These are phyloP conservation scores for Ascaphus truei DNA, from an alignment of 2,113 vertebrate species.

Conservation along the genomic window DNA sequence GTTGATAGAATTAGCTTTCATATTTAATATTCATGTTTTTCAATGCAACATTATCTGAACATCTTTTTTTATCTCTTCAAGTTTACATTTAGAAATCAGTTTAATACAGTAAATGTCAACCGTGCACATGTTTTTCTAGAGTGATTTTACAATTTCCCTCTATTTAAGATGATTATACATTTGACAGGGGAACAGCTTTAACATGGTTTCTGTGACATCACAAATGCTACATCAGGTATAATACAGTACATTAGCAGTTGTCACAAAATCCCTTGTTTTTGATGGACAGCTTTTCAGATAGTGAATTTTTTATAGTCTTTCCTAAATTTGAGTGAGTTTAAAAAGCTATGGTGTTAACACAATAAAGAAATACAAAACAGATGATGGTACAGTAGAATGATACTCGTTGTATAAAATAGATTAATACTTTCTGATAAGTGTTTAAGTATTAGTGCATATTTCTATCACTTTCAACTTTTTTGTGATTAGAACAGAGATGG, in stretches of 20 bases:
- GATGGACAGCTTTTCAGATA: not conserved
- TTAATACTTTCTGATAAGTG: too few species aligned
- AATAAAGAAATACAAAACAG: too few species aligned
- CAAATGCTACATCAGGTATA: conserved; percentile 13
- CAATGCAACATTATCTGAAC: not conserved
- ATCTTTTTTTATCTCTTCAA: conserved; percentile 8
- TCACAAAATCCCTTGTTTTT: conserved; percentile 20
- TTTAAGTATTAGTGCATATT: too few species aligned
- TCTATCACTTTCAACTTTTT: too few species aligned
- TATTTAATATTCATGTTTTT: conserved; percentile 4
- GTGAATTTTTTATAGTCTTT: too few species aligned
- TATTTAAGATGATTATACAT: conserved; percentile 30
- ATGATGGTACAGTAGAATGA: too few species aligned
- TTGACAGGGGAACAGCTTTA: conserved; percentile 24
- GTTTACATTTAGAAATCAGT: not conserved
- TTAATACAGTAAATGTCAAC: conserved; percentile 10
- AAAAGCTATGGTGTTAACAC: too few species aligned
- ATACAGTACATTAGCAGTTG: conserved; percentile 22
- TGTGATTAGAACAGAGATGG: too few species aligned
- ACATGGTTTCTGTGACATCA: conserved; percentile 8
- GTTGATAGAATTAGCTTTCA: not conserved
- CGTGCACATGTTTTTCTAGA: not conserved
- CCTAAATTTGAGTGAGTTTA: too few species aligned
- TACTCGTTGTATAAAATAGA: too few species aligned
- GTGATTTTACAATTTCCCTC: conserved; percentile 22